These are phyloP conservation scores for Tipula lateralis DNA, from an alignment of 2,888 invertebrate species.

Conservation along the genomic window DNA sequence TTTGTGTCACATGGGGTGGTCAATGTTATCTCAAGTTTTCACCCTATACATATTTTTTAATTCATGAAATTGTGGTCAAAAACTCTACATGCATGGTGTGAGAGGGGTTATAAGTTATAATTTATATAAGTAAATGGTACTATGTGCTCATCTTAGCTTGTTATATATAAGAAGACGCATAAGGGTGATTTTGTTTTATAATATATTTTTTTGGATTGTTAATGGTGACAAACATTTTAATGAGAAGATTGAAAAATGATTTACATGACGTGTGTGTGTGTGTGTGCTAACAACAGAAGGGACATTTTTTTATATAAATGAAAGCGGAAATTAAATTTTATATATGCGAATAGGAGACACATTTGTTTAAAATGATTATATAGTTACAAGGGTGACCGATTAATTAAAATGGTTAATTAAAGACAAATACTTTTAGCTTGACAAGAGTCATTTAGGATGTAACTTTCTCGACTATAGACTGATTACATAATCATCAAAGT, in stretches of 20 bases:
- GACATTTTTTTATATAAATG: background rate
- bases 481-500: too few species aligned
- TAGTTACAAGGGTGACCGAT: background rate
- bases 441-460: too few species aligned
- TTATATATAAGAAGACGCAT: background rate
- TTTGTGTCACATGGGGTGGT: background rate
- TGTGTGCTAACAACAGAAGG: background rate
- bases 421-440: too few species aligned
- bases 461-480: too few species aligned
- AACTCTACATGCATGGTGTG: background rate
- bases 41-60: background rate
- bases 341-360: background rate
- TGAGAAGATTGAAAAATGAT: slow-evolving; percentile 19
- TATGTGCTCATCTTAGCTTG: background rate
- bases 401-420: too few species aligned
- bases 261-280: background rate
- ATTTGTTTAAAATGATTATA: background rate
- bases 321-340: background rate
- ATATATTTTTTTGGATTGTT: background rate
- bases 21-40: background rate
- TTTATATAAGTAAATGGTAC: background rate
- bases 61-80: background rate
- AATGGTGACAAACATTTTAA: slow-evolving; percentile 5
- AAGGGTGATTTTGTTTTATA: background rate
- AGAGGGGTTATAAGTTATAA: background rate